Evolutionary conservation across 2,888 invertebrate genomes (phyloP).

Genomic region (Subacronicta megacephala): DNA sequence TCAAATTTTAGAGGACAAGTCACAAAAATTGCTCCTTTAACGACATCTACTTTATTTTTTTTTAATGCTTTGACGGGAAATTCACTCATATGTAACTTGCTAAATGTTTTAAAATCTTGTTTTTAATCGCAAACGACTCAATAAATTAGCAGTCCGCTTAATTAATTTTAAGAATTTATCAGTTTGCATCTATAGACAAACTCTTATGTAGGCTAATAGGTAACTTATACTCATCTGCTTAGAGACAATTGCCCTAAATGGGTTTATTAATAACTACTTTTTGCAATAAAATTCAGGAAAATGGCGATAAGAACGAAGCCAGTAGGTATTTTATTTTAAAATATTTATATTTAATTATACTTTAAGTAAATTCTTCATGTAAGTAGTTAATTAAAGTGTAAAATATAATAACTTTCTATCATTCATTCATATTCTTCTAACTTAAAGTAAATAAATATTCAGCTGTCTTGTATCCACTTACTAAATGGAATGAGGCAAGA

Average conservation of each 20-base stretch:
- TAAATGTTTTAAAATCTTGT: not conserved
- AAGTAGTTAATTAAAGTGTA: too few relatives aligned
- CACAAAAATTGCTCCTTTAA: not conserved
- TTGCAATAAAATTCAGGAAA: too few relatives aligned
- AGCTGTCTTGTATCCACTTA: not conserved
- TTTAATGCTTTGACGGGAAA: not conserved
- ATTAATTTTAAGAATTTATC: too few relatives aligned
- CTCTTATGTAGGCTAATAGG: slow-evolving; percentile 16
- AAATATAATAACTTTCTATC: too few relatives aligned
- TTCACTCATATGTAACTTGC: not conserved
- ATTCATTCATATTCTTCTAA: too few relatives aligned
- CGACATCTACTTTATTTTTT: slow-evolving; percentile 8
- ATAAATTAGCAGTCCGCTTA: not conserved
- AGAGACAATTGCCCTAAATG: slow-evolving; percentile 29
- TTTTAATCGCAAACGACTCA: not conserved
- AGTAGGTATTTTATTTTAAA: too few relatives aligned
- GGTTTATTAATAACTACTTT: slow-evolving; percentile 29
- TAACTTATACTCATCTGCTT: slow-evolving; percentile 23
- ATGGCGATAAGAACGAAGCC: too few relatives aligned
- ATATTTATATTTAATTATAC: too few relatives aligned
- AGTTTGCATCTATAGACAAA: not conserved
- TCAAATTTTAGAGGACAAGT: not conserved
- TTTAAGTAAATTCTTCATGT: too few relatives aligned
- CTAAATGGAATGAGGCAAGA: slow-evolving; percentile 6
- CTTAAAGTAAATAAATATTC: not conserved